A percentile compares a stretch with the other conserved stretches of the same genome.
These are phyloP conservation scores for Reinhardtius hippoglossoides DNA, from an alignment of 2,113 vertebrate species.

Conservation along the genomic window DNA sequence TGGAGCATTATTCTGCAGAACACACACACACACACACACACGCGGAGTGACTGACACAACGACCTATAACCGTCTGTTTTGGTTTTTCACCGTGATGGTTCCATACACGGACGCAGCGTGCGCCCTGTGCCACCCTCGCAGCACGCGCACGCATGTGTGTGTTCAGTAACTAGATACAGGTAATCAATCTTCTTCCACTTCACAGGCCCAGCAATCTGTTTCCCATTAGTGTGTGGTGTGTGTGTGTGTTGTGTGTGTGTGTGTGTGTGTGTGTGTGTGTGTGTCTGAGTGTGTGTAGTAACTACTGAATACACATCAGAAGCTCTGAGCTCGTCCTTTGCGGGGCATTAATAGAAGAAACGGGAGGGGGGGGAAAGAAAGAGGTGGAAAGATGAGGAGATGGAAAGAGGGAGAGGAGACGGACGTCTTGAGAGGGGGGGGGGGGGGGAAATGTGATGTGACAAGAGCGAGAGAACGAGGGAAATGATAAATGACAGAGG, in stretches of 20 bases:
- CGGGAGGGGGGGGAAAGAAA: neutral
- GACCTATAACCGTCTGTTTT: constrained; percentile 39
- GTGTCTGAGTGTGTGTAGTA: constrained; percentile 18
- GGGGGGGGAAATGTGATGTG: constrained; percentile 15
- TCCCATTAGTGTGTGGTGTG: constrained; percentile 76
- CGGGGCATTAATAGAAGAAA: constrained; percentile 17
- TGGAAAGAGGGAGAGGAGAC: constrained; percentile 30
- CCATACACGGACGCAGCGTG: constrained; percentile 53
- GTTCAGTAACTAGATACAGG: constrained; percentile 83
- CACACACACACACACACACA: constrained; percentile 31
- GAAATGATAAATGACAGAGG: constrained; percentile 3
- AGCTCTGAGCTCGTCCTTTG: constrained; percentile 38
- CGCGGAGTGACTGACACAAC: neutral
- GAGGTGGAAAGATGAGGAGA: constrained; percentile 41
- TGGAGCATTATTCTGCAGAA: constrained; percentile 50
- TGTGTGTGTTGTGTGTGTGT: constrained; percentile 30
- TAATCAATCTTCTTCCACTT: constrained; percentile 84
- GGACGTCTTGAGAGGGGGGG: constrained; percentile 9
- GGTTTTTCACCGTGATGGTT: constrained; percentile 65
- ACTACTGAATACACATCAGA: constrained; percentile 64
- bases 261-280: constrained; percentile 44
- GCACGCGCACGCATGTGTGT: constrained; percentile 67
- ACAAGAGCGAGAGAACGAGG: neutral
- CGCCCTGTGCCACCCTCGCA: constrained; percentile 55
- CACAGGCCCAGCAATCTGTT: constrained; percentile 78